Percentiles rank a stretch among this genome's conserved stretches.
phyloP scores from a whole-genome alignment of 2,797 vertebrate species.

The Chaunax sp. region DNA sequence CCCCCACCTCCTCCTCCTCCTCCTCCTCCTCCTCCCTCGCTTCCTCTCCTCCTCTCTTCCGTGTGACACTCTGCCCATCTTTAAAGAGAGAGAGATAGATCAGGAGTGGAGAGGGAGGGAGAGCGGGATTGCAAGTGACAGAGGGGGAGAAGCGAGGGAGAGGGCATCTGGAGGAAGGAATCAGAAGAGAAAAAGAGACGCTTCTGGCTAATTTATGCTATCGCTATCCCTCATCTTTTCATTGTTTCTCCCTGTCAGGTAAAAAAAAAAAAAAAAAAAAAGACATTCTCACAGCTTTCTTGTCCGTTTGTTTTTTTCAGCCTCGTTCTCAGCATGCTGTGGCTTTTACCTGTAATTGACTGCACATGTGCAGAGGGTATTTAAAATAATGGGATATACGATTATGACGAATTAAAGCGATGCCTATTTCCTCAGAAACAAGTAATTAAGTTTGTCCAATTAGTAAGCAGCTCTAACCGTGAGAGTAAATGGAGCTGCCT shows the following conservation, averaged over 20 bases:
- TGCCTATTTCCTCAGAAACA: conserved; percentile 47
- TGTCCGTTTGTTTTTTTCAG: conserved; percentile 27
- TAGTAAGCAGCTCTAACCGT: conserved; percentile 67
- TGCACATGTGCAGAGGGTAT: conserved; percentile 36
- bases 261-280: conserved; percentile 29
- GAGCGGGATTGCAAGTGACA: conserved; percentile 65
- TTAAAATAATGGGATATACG: conserved; percentile 40
- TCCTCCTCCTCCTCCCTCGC: conserved; percentile 81
- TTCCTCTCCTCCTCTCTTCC: conserved; percentile 58
- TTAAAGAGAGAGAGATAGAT: conserved; percentile 79
- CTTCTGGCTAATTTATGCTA: conserved; percentile 69
- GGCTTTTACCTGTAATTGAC: conserved; percentile 48
- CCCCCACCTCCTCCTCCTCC: conserved; percentile 79
- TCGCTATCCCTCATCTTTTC: conserved; percentile 66
- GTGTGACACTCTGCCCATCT: conserved; percentile 87
- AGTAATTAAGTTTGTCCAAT: conserved; percentile 82
- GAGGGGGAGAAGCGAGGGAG: conserved; percentile 45
- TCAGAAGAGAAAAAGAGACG: conserved; percentile 55
- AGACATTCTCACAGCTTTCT: conserved; percentile 30
- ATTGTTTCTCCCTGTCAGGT: conserved; percentile 64
- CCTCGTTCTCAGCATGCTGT: conserved; percentile 10
- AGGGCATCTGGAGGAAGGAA: conserved; percentile 57
- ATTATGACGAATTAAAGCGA: conserved; percentile 71
- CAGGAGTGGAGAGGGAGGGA: conserved; percentile 58
- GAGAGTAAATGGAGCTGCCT: conserved; percentile 37